These are phyloP conservation scores for Chloromyia formosa DNA, from an alignment of 2,888 invertebrate species.

Conservation along the genomic window DNA sequence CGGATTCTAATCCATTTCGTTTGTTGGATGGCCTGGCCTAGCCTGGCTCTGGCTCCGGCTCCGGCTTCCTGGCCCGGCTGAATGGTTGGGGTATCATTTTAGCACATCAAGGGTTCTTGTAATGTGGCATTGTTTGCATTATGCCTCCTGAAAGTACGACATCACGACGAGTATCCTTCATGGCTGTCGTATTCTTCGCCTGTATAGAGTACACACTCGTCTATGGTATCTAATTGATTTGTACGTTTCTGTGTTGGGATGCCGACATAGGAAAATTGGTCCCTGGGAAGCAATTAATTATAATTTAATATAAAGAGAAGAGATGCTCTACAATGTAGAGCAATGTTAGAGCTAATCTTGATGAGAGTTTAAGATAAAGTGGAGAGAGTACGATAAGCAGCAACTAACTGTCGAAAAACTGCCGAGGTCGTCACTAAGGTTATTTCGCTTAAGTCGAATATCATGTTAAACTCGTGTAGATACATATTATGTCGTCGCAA, in stretches of 20 bases:
- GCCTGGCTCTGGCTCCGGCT: too few species aligned
- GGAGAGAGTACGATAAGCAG: too few species aligned
- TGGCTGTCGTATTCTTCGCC: too few species aligned
- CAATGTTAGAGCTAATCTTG: too few species aligned
- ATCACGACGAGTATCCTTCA: neutral
- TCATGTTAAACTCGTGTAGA: too few species aligned
- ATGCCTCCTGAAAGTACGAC: slow-evolving; percentile 14
- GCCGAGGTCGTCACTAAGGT: too few species aligned
- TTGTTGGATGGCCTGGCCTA: neutral
- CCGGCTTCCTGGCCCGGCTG: neutral
- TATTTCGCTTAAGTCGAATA: too few species aligned
- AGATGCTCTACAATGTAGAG: too few species aligned
- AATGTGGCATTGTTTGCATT: slow-evolving; percentile 29
- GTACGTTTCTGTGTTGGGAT: slow-evolving; percentile 4
- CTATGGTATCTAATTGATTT: slow-evolving; percentile 23
- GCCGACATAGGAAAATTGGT: neutral
- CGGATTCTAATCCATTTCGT: neutral
- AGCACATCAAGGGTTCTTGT: slow-evolving; percentile 22
- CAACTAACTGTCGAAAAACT: too few species aligned
- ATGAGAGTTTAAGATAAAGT: too few species aligned
- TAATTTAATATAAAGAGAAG: slow-evolving; percentile 15
- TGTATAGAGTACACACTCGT: too few species aligned
- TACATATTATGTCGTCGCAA: too few species aligned
- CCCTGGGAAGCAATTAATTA: slow-evolving; percentile 30
- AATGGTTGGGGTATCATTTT: neutral